Evolutionary conservation across 1,140 invertebrate genomes (phyloP), one percentile per base, ranked within the genome.

Genomic region (Plectus sambesii): DNA sequence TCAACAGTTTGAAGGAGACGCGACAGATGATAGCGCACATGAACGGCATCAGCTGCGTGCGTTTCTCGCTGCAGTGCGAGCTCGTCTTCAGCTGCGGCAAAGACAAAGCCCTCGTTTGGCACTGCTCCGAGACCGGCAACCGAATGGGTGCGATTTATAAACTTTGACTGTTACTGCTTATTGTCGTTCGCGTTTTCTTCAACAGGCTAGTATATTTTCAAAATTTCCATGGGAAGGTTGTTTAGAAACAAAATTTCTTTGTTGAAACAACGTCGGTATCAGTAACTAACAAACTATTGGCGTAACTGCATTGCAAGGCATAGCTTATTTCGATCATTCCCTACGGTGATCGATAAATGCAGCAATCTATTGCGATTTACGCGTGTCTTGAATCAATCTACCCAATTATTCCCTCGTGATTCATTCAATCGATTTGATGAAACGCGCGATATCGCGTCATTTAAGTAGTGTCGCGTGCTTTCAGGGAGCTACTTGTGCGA

Each of bases 101-200:
- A 60, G 93, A 98, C 73, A 97, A 96, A 73, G 79, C 84, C 59
- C 90, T 98, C 69, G 80, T 87, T 36, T 89, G 86, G 72, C 85
- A 93, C 69, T 90, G 86, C 70, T 85, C 87, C 9, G 83, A 90
- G 67, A 87, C 82, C 39, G 47, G 60, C 8, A 33, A 38, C 5
- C 68, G 69, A 41, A 55, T 63, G 22, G 63, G 62, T 68, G 38
- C 23, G 5, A 50, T 20, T 29, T 55, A 23, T 12, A 1, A 39
- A 12, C 19, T 27, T 1, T 12, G 47, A 30, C 39, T 17, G 12
- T 48, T 35, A 25, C 85, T 82, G 56, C 59, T 51, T 61, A 44
- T 41, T 39, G 49, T 25, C 43, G 15, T 5, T 56, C 24, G 25
- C 24, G 39, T n/a, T 5, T 29, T 3, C 25, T 30, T 39, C 17